A percentile compares a stretch with the other conserved stretches of the same genome.
phyloP scores from a whole-genome alignment of 2,797 vertebrate species.

The Cyclopterus lumpus region DNA sequence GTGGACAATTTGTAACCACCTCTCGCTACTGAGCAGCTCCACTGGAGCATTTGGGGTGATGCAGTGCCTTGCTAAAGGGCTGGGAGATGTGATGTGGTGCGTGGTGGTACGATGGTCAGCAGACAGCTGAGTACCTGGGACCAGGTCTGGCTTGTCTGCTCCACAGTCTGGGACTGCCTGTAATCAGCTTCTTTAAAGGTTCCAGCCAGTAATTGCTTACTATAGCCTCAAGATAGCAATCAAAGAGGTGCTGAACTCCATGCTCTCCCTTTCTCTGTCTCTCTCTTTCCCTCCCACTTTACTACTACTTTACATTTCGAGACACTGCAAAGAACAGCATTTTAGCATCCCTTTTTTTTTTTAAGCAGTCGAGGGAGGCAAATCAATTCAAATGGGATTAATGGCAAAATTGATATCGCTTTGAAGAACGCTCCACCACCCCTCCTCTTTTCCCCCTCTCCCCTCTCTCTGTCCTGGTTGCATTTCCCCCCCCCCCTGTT shows the following conservation, averaged over 20 bases:
- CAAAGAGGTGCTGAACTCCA: slow-evolving; percentile 88
- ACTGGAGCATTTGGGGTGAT: slow-evolving; percentile 12
- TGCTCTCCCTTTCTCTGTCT: slow-evolving; percentile 64
- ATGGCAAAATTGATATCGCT: slow-evolving; percentile 86
- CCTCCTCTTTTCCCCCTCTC: not conserved
- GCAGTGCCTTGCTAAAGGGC: slow-evolving; percentile 27
- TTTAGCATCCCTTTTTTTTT: slow-evolving; percentile 82
- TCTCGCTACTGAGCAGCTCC: slow-evolving; percentile 21
- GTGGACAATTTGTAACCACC: slow-evolving; percentile 8
- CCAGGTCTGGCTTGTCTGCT: slow-evolving; percentile 64
- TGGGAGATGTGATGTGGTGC: slow-evolving; percentile 1
- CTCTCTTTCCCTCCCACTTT: slow-evolving; percentile 32
- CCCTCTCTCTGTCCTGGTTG: slow-evolving; percentile 62
- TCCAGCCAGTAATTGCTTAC: slow-evolving; percentile 90
- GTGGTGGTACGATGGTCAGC: slow-evolving; percentile 35
- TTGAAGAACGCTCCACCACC: slow-evolving; percentile 77
- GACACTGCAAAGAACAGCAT: slow-evolving; percentile 74
- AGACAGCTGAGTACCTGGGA: slow-evolving; percentile 70
- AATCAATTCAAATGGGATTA: slow-evolving; percentile 84
- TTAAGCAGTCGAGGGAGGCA: slow-evolving; percentile 60
- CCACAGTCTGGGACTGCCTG: slow-evolving; percentile 79
- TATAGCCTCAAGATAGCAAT: slow-evolving; percentile 90
- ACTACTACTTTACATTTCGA: slow-evolving; percentile 58
- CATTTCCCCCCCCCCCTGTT: slow-evolving; percentile 64
- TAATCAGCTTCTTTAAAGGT: slow-evolving; percentile 89